Evolutionary conservation across 2,888 invertebrate species (phyloP), one percentile per base, ranked within the genome.

Genomic region (Zootermopsis nevadensis): DNA sequence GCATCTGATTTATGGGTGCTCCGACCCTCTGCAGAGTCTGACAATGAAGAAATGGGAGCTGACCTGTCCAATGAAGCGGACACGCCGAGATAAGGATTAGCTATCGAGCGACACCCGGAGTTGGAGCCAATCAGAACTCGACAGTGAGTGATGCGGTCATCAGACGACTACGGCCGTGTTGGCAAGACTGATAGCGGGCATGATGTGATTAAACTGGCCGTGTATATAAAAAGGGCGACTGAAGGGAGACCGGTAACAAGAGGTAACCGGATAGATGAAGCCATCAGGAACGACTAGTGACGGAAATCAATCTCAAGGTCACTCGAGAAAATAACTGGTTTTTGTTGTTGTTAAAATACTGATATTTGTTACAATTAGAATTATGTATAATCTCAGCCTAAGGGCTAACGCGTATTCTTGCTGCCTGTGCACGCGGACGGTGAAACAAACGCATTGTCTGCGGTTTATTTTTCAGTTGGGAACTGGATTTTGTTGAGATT

Each of bases 91-190:
- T 82, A 82, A 82, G 82, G 82, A 82, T 82, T 82, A 82, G 79
- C 79, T 55, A 77, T 19, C 80, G 83, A 83, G 31, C 80, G 83
- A 83, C 66, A 48, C 80, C 42, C 69, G 42, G 79, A 60, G 60
- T 42, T 38, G 31, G 38, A 81, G 81, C 83, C 83, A 83, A 83
- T 83, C 83, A 83, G 60, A 67, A 74, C 38, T 31, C 77, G 83
- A 83, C 83, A 77, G 81, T 83, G 83, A 83, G 67, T 83, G 83
- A 83, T 83, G 83, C 77, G 83, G 83, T 83, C 83, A 83, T 83
- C 83, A 83, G 81, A 77, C 60, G 27, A 27, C n/a, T 60, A 60
- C 60, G 60, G 60, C 60, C 66, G 24, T 27, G 79, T 79, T 79
- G 79, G 79, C 60, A 79, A 79, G 79, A 79, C 79, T 79, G 79